These are phyloP conservation scores for Sclerurus mexicanus DNA, from an alignment of 2,113 vertebrate genomes.

Conservation along the genomic window DNA sequence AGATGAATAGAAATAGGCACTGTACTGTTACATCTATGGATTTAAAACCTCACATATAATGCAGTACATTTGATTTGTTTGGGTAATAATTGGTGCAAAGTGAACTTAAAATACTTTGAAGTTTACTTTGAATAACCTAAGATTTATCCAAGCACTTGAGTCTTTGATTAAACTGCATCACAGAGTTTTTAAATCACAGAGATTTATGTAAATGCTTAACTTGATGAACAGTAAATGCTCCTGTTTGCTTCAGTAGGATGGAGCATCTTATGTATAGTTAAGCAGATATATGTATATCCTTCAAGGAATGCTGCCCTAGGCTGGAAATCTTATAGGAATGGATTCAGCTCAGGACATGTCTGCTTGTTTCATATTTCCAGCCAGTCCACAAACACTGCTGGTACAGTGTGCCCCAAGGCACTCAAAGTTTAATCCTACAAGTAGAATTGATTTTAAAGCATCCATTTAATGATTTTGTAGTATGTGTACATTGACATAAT, in stretches of 20 bases:
- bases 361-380: conserved; percentile 54
- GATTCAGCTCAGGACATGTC: conserved; percentile 50
- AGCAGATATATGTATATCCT: conserved; percentile 40
- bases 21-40: background rate
- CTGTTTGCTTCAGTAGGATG: conserved; percentile 9
- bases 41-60: background rate
- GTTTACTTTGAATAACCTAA: conserved; percentile 39
- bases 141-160: conserved; percentile 24
- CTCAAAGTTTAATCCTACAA: conserved; percentile 26
- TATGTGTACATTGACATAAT: conserved; percentile 14
- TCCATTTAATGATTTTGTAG: conserved; percentile 34
- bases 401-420: background rate
- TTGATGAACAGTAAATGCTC: conserved; percentile 32
- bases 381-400: background rate
- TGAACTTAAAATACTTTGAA: conserved; percentile 8
- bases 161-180: conserved; percentile 22
- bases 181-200: no score
- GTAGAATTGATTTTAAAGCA: conserved; percentile 25
- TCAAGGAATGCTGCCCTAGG: conserved; percentile 55
- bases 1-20: conserved; percentile 15
- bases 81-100: conserved; percentile 22
- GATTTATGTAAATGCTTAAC: conserved; percentile 57
- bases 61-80: conserved; percentile 37
- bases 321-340: conserved; percentile 48
- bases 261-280: background rate